Percentiles rank a stretch among this genome's conserved stretches.
Evolutionary conservation across 2,797 vertebrate genomes (phyloP).

Genomic region (Pseudotriccus pelzelni): DNA sequence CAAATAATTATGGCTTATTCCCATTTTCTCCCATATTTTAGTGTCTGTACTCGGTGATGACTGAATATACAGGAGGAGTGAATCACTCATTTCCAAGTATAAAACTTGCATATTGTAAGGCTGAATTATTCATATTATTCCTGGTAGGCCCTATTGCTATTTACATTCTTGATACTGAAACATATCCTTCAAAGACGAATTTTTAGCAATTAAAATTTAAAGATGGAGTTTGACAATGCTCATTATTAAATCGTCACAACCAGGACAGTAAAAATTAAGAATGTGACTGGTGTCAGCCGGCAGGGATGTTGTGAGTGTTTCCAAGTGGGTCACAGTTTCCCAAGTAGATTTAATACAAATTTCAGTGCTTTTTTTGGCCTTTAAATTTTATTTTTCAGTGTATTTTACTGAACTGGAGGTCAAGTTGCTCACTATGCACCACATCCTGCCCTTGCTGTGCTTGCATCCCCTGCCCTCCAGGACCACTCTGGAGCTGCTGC

Average conservation of each 20-base stretch:
- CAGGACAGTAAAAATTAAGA: not conserved
- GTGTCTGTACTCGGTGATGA: not conserved
- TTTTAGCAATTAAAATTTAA: conserved; percentile 49
- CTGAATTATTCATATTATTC: conserved; percentile 26
- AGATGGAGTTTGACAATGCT: not conserved
- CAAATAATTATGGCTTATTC: conserved; percentile 28
- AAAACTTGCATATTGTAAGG: not conserved
- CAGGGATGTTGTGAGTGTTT: not conserved
- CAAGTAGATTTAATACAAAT: not conserved
- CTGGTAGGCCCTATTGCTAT: not conserved
- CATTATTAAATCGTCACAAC: conserved; percentile 1
- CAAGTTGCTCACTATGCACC: rapidly evolving
- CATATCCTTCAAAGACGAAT: conserved; percentile 36
- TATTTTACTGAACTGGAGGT: not conserved
- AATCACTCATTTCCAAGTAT: conserved; percentile 15
- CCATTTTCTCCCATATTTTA: not conserved
- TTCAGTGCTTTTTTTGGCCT: rapidly evolving
- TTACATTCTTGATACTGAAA: conserved; percentile 47
- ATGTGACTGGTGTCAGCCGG: not conserved
- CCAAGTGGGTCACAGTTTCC: not conserved
- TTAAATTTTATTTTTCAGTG: not conserved
- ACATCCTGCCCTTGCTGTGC: not conserved
- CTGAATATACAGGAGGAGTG: not conserved
- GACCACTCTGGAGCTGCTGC: not conserved
- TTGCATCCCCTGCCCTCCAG: too few species aligned